These are phyloP conservation scores for Drosophila putrida DNA, from an alignment of 2,888 invertebrate genomes.

Conservation along the genomic window DNA sequence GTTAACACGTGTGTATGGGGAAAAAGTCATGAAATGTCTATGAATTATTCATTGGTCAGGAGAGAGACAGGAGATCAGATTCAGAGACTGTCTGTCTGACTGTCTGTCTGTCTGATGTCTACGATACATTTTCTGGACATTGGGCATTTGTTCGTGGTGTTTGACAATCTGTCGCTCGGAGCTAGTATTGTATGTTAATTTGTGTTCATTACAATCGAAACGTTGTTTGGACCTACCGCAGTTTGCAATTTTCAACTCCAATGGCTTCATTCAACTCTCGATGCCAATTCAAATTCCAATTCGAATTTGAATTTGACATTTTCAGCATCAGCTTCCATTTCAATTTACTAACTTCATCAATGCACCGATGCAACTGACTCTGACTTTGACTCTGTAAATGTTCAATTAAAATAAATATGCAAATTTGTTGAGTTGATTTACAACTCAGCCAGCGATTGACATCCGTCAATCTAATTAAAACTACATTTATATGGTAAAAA, in stretches of 20 bases:
- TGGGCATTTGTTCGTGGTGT: conserved; percentile 49
- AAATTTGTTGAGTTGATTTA: conserved; percentile 57
- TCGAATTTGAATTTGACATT: conserved; percentile 70
- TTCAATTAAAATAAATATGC: conserved; percentile 80
- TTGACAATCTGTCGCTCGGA: conserved; percentile 62
- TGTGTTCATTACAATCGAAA: conserved; percentile 58
- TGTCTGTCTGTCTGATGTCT: neutral
- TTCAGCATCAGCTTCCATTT: conserved; percentile 48
- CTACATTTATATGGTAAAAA: conserved; percentile 22
- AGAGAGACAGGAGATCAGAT: conserved; percentile 31
- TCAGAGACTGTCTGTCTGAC: conserved; percentile 1
- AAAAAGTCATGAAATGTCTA: conserved; percentile 27
- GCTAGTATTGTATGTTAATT: conserved; percentile 69
- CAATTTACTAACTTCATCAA: conserved; percentile 24
- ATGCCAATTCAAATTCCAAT: conserved; percentile 41
- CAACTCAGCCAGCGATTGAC: conserved; percentile 39
- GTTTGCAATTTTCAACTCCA: conserved; percentile 40
- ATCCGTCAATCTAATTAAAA: conserved; percentile 66
- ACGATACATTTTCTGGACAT: conserved; percentile 9
- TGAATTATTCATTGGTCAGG: conserved; percentile 54
- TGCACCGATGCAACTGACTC: conserved; percentile 30
- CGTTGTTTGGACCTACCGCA: conserved; percentile 51
- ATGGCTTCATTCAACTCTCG: conserved; percentile 54
- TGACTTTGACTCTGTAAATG: conserved; percentile 14
- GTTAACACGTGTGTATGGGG: conserved; percentile 38